Percentiles rank a stretch among this genome's conserved stretches.
These are phyloP conservation scores for Malthinus seriepunctatus DNA, from an alignment of 2,888 invertebrate species.

Conservation along the genomic window DNA sequence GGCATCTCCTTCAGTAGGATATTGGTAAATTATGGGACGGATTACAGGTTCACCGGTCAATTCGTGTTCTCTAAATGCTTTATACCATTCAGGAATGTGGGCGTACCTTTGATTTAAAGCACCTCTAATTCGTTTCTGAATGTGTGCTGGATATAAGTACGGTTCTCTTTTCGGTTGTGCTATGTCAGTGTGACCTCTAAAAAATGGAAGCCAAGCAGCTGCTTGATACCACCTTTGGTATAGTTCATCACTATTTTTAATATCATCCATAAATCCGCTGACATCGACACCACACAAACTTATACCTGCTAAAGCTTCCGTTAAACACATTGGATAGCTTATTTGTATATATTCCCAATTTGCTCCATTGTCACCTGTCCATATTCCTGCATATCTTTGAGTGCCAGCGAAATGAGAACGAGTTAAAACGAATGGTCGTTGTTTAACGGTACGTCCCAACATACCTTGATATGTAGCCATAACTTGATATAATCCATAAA, in stretches of 20 bases:
- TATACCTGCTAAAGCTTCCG: conserved; percentile 78
- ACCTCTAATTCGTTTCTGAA: conserved; percentile 56
- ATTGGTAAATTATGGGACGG: conserved; percentile 86
- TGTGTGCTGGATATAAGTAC: conserved; percentile 80
- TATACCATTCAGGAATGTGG: conserved; percentile 87
- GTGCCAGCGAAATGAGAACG: conserved; percentile 87
- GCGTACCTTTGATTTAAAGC: conserved; percentile 79
- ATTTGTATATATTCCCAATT: conserved; percentile 88
- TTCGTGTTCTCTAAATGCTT: conserved; percentile 86
- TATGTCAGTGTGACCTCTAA: conserved; percentile 91
- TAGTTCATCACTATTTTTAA: conserved; percentile 86
- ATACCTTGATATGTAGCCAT: conserved; percentile 63
- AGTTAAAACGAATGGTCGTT: conserved; percentile 87
- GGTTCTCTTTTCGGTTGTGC: conserved; percentile 94
- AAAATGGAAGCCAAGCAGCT: conserved; percentile 88
- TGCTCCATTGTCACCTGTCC: conserved; percentile 96
- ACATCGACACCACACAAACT: conserved; percentile 92
- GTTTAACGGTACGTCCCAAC: conserved; percentile 59
- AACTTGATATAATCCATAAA: conserved; percentile 77
- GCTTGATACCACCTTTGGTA: conserved; percentile 93
- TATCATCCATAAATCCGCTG: conserved; percentile 89
- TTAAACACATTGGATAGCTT: conserved; percentile 87
- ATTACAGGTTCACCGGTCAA: conserved; percentile 82
- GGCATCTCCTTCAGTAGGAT: conserved; percentile 75
- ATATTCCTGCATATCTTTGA: conserved; percentile 85